Evolutionary conservation across 1,140 invertebrate genomes (phyloP).

Genomic region (Pinna nobilis): DNA sequence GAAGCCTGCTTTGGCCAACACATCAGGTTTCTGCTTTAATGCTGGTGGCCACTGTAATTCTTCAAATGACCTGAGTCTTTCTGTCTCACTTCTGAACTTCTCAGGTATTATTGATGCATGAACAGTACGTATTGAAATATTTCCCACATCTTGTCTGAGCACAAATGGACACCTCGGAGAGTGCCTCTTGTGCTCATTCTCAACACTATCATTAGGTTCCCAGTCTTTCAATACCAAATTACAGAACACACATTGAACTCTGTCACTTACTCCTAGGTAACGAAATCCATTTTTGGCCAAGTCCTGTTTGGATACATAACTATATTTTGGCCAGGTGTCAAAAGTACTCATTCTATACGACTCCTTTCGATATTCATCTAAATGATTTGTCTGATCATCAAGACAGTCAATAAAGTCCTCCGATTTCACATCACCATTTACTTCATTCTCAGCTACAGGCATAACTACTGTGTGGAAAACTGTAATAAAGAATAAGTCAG

Average conservation of each 20-base stretch:
- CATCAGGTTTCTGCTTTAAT: slow-evolving; percentile 13
- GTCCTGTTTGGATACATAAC: slow-evolving; percentile 7
- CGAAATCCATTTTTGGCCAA: slow-evolving; percentile 22
- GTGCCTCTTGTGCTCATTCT: slow-evolving; percentile 14
- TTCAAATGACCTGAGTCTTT: slow-evolving; percentile 5
- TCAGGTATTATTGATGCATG: background rate
- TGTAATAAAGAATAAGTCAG: too few relatives aligned
- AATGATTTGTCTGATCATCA: background rate
- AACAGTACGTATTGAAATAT: too few relatives aligned
- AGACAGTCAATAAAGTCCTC: too few relatives aligned
- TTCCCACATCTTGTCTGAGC: background rate
- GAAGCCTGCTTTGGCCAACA: slow-evolving; percentile 25
- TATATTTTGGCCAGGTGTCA: background rate
- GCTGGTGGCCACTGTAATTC: slow-evolving; percentile 20
- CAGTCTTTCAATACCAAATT: slow-evolving; percentile 20
- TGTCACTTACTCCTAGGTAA: slow-evolving; percentile 23
- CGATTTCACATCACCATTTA: too few relatives aligned
- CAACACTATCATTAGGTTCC: slow-evolving; percentile 10
- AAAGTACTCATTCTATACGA: slow-evolving; percentile 11
- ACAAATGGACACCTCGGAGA: slow-evolving; percentile 21
- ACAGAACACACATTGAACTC: slow-evolving; percentile 29
- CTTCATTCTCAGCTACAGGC: too few relatives aligned
- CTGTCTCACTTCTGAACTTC: background rate
- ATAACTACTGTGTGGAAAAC: too few relatives aligned
- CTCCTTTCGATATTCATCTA: slow-evolving; percentile 1